Percentiles rank a stretch among this genome's conserved stretches.
Conservation (phyloP, 2,797 vertebrate genomes). For the Karalla daura region DNA sequence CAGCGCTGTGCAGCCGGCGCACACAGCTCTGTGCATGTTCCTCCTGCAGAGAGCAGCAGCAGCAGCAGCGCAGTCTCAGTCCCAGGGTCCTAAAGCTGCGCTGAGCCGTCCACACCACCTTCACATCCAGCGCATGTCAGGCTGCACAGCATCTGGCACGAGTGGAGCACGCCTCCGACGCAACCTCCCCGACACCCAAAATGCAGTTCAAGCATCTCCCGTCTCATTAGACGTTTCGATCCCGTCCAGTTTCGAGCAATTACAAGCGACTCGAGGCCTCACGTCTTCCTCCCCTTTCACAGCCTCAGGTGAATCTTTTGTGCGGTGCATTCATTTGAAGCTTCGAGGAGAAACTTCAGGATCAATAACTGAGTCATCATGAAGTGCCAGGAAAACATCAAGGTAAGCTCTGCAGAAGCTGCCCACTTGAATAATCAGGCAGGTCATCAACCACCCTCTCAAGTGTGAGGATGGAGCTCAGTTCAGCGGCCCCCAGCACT, state of each 20-base stretch:
- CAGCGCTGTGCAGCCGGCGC: slow-evolving; percentile 84
- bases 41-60: slow-evolving; percentile 68
- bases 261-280: background rate
- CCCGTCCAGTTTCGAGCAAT: too few species aligned
- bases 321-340: background rate
- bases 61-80: too few species aligned
- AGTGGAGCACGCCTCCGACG: too few species aligned
- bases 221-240: too few species aligned
- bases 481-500: slow-evolving; percentile 3
- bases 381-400: slow-evolving; percentile 10
- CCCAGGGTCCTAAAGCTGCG: slow-evolving; percentile 92
- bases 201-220: background rate
- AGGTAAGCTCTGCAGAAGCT: slow-evolving; percentile 6
- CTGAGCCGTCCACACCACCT: slow-evolving; percentile 31
- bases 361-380: slow-evolving; percentile 2
- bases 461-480: background rate
- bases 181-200: background rate
- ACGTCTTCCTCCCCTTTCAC: background rate
- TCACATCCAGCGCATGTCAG: slow-evolving; percentile 19
- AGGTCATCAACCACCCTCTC: background rate
- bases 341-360: background rate
- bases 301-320: background rate
- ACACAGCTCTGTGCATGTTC: slow-evolving; percentile 82
- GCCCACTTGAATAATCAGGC: slow-evolving; percentile 10
- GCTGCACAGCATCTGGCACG: slow-evolving; percentile 13